Conservation (phyloP, 2,888 invertebrate genomes). For the Tetragnatha montana region DNA sequence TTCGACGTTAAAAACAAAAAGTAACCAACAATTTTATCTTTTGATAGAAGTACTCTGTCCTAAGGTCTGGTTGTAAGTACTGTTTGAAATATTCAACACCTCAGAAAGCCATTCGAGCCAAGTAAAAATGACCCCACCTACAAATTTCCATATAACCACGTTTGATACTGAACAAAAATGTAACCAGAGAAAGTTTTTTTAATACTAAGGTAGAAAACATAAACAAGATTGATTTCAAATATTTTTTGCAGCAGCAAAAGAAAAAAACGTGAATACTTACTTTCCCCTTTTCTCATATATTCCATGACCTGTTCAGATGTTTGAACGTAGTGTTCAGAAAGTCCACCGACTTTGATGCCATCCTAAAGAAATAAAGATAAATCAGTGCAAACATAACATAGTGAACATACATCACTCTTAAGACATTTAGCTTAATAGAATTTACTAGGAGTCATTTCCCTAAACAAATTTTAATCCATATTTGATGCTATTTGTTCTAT, state of each 20-base stretch:
- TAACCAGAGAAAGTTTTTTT: too few species aligned
- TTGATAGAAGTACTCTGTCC: too few species aligned
- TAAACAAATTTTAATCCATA: background rate
- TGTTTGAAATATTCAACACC: too few species aligned
- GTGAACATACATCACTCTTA: background rate
- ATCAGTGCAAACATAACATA: background rate
- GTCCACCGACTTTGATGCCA: slow-evolving; percentile 81
- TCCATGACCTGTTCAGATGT: slow-evolving; percentile 77
- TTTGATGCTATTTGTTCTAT: background rate
- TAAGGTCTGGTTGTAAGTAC: too few species aligned
- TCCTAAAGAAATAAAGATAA: slow-evolving; percentile 74
- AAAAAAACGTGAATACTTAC: slow-evolving; percentile 72
- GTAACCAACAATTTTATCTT: too few species aligned
- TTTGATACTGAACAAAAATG: too few species aligned
- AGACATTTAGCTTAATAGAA: background rate
- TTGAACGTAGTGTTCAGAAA: slow-evolving; percentile 82
- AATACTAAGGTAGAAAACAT: background rate
- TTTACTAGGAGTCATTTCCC: background rate
- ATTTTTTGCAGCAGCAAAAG: background rate
- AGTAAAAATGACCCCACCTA: too few species aligned
- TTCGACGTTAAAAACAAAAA: too few species aligned
- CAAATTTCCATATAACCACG: too few species aligned
- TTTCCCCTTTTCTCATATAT: slow-evolving; percentile 78
- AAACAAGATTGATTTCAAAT: background rate
- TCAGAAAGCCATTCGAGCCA: too few species aligned